phyloP scores from a whole-genome alignment of 2,113 vertebrate genomes.

The Trichechus manatus region DNA sequence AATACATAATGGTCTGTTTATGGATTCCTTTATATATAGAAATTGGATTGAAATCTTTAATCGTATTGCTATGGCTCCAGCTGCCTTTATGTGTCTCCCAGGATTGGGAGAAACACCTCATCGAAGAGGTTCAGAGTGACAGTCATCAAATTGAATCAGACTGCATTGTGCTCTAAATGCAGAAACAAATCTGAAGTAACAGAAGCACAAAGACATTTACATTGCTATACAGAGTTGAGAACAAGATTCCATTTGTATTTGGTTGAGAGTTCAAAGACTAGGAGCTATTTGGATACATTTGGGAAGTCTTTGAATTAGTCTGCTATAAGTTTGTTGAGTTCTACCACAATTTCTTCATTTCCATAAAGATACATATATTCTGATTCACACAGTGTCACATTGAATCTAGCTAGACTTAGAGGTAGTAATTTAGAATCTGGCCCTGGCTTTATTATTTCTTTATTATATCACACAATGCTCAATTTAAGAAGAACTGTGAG shows the following conservation, averaged over 20 bases:
- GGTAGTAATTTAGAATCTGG: background rate
- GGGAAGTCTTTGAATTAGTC: background rate
- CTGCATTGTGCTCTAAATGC: background rate
- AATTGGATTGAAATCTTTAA: background rate
- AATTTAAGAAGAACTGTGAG: background rate
- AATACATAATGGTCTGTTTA: background rate
- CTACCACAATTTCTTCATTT: background rate
- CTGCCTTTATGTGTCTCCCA: background rate
- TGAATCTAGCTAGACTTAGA: background rate
- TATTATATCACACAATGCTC: background rate
- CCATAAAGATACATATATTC: background rate
- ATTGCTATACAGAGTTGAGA: background rate
- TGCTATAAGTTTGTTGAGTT: background rate
- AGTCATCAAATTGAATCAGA: background rate
- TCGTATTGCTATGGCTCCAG: background rate
- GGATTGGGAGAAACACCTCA: background rate
- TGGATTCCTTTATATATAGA: background rate
- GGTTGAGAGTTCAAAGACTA: background rate
- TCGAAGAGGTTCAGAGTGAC: background rate
- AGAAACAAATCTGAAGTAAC: background rate
- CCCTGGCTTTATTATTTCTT: background rate
- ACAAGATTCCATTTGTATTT: constrained; percentile 6
- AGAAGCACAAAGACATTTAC: background rate
- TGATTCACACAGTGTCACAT: background rate
- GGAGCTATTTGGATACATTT: background rate